Base-by-base conservation (phyloP, 2,888 invertebrate species). In the Platerodrilus igneus region DNA sequence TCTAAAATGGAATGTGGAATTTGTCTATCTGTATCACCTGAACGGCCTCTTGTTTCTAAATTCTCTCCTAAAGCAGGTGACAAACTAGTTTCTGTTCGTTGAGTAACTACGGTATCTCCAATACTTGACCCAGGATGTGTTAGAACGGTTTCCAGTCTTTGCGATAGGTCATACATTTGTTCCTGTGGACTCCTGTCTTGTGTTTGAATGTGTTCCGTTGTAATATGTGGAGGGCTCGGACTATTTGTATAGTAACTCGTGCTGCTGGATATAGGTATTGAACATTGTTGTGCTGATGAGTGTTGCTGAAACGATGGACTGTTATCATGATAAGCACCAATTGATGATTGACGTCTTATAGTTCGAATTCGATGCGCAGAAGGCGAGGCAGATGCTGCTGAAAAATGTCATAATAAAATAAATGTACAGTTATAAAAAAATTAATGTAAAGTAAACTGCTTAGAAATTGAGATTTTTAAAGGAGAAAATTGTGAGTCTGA, bases 351-450 rank as follows among this genome's bases (percentile, higher is more conserved):
- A 13, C 79, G 72, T 9, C 77, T 70, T 35, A 79, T 77, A 9
- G 74, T 77, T 29, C 74, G 71, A 35, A 76, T 70, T 45, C 77
- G 72, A 53, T 77, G 72, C 49, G 75, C 74, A 33, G 68, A 64
- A 47, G 78, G 78, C 14, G 78, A 78, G 30, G 78, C 78, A 14
- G 78, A 76, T 69, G 78, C 77, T 37, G 78, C 78, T 78, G 72
- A 36, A 74, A 76, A 52, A 2, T 19, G 10, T 15, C 11, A 21
- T 18, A 9, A n/a, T n/a, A n/a, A n/a, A n/a, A n/a, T n/a, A n/a
- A n/a, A n/a, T n/a, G n/a, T n/a, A n/a, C n/a, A n/a, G n/a, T n/a
- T n/a, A n/a, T n/a, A n/a, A n/a, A n/a, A n/a, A n/a, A n/a, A n/a
- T n/a, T n/a, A n/a, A n/a, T n/a, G n/a, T n/a, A n/a, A n/a, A n/a